These are phyloP conservation scores for Drosophila anomelani DNA, from an alignment of 2,888 invertebrate species.

Conservation along the genomic window DNA sequence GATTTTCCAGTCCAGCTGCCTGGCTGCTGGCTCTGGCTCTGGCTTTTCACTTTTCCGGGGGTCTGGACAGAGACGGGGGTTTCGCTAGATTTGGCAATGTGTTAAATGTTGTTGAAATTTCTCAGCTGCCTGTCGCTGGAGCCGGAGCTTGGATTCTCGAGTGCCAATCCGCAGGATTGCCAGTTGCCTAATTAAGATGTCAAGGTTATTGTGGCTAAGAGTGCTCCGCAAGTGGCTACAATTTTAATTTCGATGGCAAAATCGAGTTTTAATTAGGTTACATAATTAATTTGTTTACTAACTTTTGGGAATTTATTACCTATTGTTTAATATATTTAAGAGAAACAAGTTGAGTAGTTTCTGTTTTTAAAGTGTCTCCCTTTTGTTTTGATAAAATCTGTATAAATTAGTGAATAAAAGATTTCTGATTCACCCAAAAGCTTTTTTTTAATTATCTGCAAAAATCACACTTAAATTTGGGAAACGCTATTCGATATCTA, in stretches of 20 bases:
- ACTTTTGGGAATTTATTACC: too few species aligned
- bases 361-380: too few species aligned
- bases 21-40: slow-evolving; percentile 4
- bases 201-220: slow-evolving; percentile 60
- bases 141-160: slow-evolving; percentile 62
- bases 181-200: slow-evolving; percentile 76
- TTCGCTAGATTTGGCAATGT: slow-evolving; percentile 79
- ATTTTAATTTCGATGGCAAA: slow-evolving; percentile 10
- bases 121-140: slow-evolving; percentile 46
- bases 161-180: slow-evolving; percentile 53
- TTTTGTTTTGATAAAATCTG: too few species aligned
- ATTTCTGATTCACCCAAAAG: not conserved
- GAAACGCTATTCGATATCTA: slow-evolving; percentile 3
- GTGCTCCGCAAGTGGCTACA: slow-evolving; percentile 24
- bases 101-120: slow-evolving; percentile 80
- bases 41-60: slow-evolving; percentile 40
- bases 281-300: not conserved
- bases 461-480: not conserved
- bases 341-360: too few species aligned
- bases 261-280: not conserved
- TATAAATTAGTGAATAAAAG: not conserved
- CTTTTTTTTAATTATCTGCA: not conserved
- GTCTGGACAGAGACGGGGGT: slow-evolving; percentile 39
- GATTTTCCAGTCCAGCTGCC: slow-evolving; percentile 40
- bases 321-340: not conserved